Conservation (phyloP, 2,113 vertebrate genomes). For the Stictonetta naevosa region DNA sequence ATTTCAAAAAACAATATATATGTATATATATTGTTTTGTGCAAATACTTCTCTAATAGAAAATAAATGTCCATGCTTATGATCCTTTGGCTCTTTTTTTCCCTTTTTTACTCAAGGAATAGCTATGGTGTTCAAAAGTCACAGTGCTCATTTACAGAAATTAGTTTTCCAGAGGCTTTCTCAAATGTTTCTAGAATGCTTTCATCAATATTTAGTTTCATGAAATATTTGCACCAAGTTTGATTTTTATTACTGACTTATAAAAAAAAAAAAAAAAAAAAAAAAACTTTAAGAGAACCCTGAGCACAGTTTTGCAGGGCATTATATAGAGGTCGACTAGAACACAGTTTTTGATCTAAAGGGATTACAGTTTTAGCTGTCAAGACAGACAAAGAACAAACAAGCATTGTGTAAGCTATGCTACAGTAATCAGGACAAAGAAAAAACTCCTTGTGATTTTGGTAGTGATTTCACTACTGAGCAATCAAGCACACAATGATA, state of each 20-base stretch:
- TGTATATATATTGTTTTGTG: background rate
- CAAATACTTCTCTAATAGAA: background rate
- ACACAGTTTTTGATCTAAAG: background rate
- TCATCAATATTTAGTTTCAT: background rate
- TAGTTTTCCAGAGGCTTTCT: background rate
- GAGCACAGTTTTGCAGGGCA: background rate
- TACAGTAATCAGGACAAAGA: background rate
- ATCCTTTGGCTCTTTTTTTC: background rate
- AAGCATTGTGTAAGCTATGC: background rate
- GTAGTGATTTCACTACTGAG: constrained; percentile 35
- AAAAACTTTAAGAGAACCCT: background rate
- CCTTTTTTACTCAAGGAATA: background rate
- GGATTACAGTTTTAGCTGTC: background rate
- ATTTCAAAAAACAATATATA: background rate
- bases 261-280: background rate
- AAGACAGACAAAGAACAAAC: background rate
- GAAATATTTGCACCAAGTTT: background rate
- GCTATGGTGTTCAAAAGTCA: background rate
- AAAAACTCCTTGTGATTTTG: constrained; percentile 27
- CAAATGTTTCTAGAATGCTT: background rate
- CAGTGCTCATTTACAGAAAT: background rate
- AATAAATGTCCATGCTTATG: background rate
- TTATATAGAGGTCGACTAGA: background rate
- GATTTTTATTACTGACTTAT: background rate
- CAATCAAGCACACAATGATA: background rate